Conservation (phyloP, 2,888 invertebrate genomes). For the Lysandra coridon region DNA sequence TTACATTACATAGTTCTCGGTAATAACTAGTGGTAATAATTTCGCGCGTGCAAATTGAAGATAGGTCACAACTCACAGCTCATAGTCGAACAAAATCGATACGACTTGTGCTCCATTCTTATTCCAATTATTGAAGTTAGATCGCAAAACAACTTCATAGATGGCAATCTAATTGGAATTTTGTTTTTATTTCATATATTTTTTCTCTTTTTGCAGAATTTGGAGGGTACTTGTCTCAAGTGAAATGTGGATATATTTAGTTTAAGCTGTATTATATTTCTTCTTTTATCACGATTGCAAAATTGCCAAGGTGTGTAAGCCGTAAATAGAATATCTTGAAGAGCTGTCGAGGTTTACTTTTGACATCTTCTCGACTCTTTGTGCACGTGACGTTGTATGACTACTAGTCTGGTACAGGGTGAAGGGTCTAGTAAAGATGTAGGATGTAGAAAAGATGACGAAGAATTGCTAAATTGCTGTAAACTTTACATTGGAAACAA, state of each 20-base stretch:
- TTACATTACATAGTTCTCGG: neutral
- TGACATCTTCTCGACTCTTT: no score
- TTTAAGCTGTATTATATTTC: no score
- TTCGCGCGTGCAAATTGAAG: constrained; percentile 11
- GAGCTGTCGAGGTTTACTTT: no score
- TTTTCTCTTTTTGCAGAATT: neutral
- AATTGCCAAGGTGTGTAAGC: no score
- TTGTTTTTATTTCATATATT: neutral
- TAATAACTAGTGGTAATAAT: neutral
- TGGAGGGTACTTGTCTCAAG: neutral
- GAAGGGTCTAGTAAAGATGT: no score
- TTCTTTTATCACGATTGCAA: neutral
- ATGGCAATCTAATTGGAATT: neutral
- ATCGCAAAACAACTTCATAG: constrained; percentile 2
- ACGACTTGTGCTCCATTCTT: neutral
- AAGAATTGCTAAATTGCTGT: neutral
- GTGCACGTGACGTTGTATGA: no score
- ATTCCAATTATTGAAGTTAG: neutral
- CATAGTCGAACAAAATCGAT: constrained; percentile 18
- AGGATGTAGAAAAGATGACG: no score
- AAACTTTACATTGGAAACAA: neutral
- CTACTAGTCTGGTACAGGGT: no score
- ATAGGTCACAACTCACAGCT: neutral
- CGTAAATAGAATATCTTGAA: no score
- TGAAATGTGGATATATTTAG: neutral